These are phyloP conservation scores for Bombus waltoni DNA, from an alignment of 1,140 invertebrate species.

Conservation along the genomic window DNA sequence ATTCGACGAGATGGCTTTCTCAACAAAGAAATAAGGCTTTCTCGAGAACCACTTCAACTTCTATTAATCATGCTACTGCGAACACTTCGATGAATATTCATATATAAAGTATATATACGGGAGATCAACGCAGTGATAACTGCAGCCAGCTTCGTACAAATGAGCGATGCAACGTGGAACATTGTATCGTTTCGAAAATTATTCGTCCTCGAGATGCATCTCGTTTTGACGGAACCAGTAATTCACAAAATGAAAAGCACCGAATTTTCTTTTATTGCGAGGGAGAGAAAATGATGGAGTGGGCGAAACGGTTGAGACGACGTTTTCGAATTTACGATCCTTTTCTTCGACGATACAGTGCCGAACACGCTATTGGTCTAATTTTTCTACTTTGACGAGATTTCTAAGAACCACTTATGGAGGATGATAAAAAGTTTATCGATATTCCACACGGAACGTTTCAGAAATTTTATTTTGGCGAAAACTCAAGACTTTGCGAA, in stretches of 20 bases:
- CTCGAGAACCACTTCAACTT: not conserved
- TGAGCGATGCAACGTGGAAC: not conserved
- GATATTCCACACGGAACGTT: too few relatives aligned
- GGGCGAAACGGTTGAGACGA: not conserved
- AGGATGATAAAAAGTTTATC: too few relatives aligned
- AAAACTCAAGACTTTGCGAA: too few relatives aligned
- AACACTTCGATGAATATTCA: conserved; percentile 7
- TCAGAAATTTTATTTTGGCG: too few relatives aligned
- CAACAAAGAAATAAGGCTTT: conserved; percentile 1
- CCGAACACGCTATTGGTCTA: not conserved
- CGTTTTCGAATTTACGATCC: not conserved
- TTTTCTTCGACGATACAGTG: not conserved
- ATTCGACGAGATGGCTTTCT: not conserved
- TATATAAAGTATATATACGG: not conserved
- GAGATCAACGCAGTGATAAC: not conserved
- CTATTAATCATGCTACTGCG: conserved; percentile 2
- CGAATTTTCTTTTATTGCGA: not conserved
- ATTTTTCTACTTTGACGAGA: not conserved
- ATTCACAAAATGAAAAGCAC: not conserved
- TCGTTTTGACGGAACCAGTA: not conserved
- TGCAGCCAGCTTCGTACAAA: not conserved
- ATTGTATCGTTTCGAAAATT: not conserved
- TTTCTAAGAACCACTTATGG: not conserved
- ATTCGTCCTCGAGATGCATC: too few relatives aligned
- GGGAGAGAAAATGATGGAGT: not conserved